Evolutionary conservation across 2,113 vertebrate species (phyloP).

Genomic region (Octodon degus): DNA sequence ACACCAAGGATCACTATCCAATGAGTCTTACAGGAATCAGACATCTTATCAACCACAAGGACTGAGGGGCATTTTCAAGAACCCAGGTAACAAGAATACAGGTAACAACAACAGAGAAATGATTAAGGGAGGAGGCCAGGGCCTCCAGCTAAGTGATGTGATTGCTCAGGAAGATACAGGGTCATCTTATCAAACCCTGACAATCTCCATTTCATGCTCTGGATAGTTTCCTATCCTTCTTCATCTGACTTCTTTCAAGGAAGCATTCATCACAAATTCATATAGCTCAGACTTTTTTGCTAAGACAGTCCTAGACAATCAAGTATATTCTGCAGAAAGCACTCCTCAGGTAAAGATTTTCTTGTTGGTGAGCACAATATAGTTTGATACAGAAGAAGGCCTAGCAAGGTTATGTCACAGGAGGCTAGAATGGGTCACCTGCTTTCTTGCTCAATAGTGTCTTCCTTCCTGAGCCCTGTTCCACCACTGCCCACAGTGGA

Average conservation of each 20-base stretch:
- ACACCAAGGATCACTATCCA: background rate
- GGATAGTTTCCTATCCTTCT: background rate
- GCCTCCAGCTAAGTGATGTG: background rate
- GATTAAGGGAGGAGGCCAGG: background rate
- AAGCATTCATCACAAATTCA: background rate
- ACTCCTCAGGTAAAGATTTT: slow-evolving; percentile 45
- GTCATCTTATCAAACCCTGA: background rate
- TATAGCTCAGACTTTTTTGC: slow-evolving; percentile 28
- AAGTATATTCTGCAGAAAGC: slow-evolving; percentile 41
- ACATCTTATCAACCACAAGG: background rate
- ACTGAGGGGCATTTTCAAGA: background rate
- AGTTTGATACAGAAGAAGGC: background rate
- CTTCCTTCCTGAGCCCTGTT: background rate
- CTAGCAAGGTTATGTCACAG: background rate
- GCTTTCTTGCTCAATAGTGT: background rate
- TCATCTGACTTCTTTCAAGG: background rate
- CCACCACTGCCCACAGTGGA: background rate
- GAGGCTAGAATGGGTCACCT: background rate
- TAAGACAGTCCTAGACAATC: background rate
- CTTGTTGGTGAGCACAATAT: background rate
- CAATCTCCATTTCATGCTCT: background rate
- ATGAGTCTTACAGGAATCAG: background rate
- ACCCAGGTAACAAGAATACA: background rate
- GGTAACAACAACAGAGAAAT: background rate
- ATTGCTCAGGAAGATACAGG: background rate